Base-by-base conservation (phyloP, 2,888 invertebrate species). In the Unio delphinus region DNA sequence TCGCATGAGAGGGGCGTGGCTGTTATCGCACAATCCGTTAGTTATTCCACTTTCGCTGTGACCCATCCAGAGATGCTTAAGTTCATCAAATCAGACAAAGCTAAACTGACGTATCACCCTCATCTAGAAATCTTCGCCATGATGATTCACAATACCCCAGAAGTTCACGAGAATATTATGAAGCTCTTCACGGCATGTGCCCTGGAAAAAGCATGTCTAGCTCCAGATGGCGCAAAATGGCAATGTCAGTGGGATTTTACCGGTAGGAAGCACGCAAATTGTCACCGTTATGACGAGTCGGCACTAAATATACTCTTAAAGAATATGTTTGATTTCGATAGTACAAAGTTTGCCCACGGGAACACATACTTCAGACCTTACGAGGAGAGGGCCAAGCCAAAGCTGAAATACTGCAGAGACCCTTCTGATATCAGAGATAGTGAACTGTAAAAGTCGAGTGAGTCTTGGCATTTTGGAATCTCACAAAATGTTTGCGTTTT, bases 241-340 rank as follows among this genome's bases (percentile, higher is more conserved):
- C 64, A 67, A 11, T 88, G 88, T 66, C 80, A 83, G 28, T 76
- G 78, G 34, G 79, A 82, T 6, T 70, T 80, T 26, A 76, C 80
- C 7, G 76, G 78, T 11, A 73, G 74, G n/a, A 70, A 69, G 23
- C 81, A 82, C 65, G 86, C 84, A 11, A 72, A 77, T 34, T 90
- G 90, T 67, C 90, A 90, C 75, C 70, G 87, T 17, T 90, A 81
- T 65, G 89, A 90, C 65, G 89, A 90, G 78, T 89, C 90, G 0
- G 89, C 88, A 8, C 76, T 90, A 20, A 90, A 90, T 72, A 81
- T 90, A 8, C 77, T 90, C 23, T 66, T 89, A 34, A 87, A 88
- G 70, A 89, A 89, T 55, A 80, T 80, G 78, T 86, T 86, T 70
- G 62, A 83, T 64, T 89, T 83, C 75, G 84, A 89, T 59, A 73